phyloP scores from a whole-genome alignment of 1,140 invertebrate species.

The Sitobion miscanthi region DNA sequence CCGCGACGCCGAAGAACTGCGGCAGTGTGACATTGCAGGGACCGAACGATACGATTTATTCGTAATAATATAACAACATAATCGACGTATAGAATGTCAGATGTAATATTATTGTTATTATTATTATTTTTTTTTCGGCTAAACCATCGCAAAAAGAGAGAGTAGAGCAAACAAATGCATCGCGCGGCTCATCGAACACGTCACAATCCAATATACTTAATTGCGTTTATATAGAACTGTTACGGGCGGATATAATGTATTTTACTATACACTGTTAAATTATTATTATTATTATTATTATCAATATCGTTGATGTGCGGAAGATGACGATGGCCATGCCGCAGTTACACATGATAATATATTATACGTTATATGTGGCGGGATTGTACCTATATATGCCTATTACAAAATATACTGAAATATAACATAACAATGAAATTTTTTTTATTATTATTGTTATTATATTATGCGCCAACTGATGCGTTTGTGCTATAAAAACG shows the following conservation, averaged over 20 bases:
- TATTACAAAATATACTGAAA: background rate
- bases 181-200: conserved; percentile 6
- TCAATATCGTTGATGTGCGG: background rate
- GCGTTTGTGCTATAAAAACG: background rate
- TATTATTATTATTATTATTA: background rate
- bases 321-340: background rate
- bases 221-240: background rate
- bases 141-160: background rate
- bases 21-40: background rate
- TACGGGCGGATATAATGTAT: background rate
- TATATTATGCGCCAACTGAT: background rate
- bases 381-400: background rate
- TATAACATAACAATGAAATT: background rate
- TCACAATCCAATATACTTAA: conserved; percentile 31
- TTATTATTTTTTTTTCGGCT: background rate
- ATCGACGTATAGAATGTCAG: background rate
- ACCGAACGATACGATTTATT: background rate
- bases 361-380: background rate
- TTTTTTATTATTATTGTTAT: background rate
- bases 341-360: background rate
- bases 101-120: background rate
- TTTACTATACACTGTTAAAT: background rate
- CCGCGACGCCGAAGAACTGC: background rate
- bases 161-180: background rate
- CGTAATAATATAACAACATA: background rate